Base-by-base conservation (phyloP, 1,140 invertebrate species). In the Lordiphosa stackelbergi region DNA sequence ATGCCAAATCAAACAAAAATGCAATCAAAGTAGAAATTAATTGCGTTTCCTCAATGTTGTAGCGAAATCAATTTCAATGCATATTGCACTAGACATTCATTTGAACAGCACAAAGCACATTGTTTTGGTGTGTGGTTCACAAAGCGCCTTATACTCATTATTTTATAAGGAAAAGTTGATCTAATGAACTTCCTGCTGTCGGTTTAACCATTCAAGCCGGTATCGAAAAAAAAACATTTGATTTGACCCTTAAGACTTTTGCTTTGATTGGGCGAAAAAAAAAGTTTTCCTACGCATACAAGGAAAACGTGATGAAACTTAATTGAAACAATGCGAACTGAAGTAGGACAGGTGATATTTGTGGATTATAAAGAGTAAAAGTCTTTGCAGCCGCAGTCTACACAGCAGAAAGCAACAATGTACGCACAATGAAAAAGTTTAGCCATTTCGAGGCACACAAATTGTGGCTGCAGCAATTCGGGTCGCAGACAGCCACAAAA, bases 181-280 rank as follows among this genome's bases (percentile, higher is more conserved):
- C 73, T 79, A 79, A 79, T 81, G 75, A 81, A 81, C 77, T 75
- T 79, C 75, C 75, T 79, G 71, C 45, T 60, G 35, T 53, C 75
- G 66, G 55, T 66, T 68, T 55, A 81, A 73, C 61, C 73, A 62
- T 65, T 57, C n/a, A 51, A 53, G 42, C 51, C 19, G n/a, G 43
- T 11, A 52, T 41, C 22, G 6, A 16, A 6, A 5, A 31, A 36
- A 24, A 52, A 48, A 40, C 48, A 22, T 56, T 48, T 58, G 43
- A 61, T 53, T 62, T 54, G 68, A 41, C 57, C 74, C 65, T 35
- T 59, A 42, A 34, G 58, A 66, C 66, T 69, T 73, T 66, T 53
- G 66, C 61, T 71, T 79, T 66, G 73, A 68, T 79, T 81, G 43
- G 47, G 10, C 19, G 55, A n/a, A 43, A 54, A 73, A 59, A 61